Evolutionary conservation across 2,888 invertebrate genomes (phyloP), one percentile per base, ranked within the genome.

Genomic region (Agrochola lota): DNA sequence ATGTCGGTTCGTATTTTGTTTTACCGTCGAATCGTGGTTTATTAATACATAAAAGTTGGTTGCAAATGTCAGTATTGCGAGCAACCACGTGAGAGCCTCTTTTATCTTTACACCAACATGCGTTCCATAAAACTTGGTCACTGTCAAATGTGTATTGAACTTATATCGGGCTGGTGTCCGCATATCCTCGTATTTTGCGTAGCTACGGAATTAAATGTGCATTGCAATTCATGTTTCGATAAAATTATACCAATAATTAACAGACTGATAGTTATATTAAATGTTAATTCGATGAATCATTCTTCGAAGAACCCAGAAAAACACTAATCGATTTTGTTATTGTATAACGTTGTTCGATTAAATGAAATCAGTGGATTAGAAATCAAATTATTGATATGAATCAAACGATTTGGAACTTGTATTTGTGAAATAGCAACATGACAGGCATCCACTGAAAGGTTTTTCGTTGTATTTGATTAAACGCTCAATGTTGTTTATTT

Each of bases 381-480:
- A 46, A 62, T 71, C 11, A n/a, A 9, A 40, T 64, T n/a, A n/a
- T 43, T 43, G n/a, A 23, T 49, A 7, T 35, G 35, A 35, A 71
- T 49, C 2, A 20, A n/a, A 17, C 17, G 7, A 30, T 40, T 46
- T 46, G 30, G 3, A 35, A 20, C 12, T 35, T 72, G 71, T 26
- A n/a, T 40, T 72, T 49, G 35, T 52, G 20, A 40, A 40, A 49
- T 20, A n/a, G n/a, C 30, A 30, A 73, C 30, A 59, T n/a, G 52
- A 23, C 7, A 23, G 11, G 23, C 26, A 40, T 20, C 8, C 1
- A 68, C n/a, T 23, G 9, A 30, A 49, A 30, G n/a, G 20, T 26
- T 30, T 52, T 40, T 17, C 23, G 26, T 55, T 64, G 17, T 77
- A 26, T 76, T 78, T 49, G 4, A 49, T 43, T 26, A 17, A 55